Conservation (phyloP, 1,140 invertebrate genomes). For the Laupala kohalensis region DNA sequence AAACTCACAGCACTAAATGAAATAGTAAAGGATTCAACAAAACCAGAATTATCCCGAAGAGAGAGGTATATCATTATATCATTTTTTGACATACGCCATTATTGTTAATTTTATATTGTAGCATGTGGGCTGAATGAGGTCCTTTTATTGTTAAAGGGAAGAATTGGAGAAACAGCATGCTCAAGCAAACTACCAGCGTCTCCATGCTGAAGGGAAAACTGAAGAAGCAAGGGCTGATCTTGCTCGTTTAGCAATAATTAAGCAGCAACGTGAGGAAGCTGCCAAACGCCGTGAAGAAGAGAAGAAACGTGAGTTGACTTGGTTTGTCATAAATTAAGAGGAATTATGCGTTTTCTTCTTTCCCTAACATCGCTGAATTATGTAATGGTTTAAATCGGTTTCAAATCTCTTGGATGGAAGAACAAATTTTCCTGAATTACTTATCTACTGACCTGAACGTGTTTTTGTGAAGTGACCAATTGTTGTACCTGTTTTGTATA, state of each 20-base stretch:
- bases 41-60: constrained; percentile 65
- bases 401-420: too few species aligned
- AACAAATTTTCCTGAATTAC: too few species aligned
- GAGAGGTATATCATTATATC: constrained; percentile 29
- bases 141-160: constrained; percentile 46
- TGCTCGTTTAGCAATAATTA: constrained; percentile 77
- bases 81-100: not conserved
- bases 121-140: not conserved
- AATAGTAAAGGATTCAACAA: constrained; percentile 32
- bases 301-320: constrained; percentile 46
- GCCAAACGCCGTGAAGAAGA: constrained; percentile 79
- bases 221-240: constrained; percentile 89
- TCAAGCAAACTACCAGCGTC: constrained; percentile 74
- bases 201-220: constrained; percentile 89
- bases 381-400: too few species aligned
- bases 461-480: too few species aligned
- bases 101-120: not conserved
- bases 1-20: constrained; percentile 63
- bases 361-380: too few species aligned
- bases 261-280: constrained; percentile 87
- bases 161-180: constrained; percentile 84
- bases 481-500: too few species aligned
- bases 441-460: too few species aligned
- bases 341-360: not conserved
- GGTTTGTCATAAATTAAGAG: not conserved